Base-by-base conservation (phyloP, 2,888 invertebrate genomes). In the Tachystola acroxantha region DNA sequence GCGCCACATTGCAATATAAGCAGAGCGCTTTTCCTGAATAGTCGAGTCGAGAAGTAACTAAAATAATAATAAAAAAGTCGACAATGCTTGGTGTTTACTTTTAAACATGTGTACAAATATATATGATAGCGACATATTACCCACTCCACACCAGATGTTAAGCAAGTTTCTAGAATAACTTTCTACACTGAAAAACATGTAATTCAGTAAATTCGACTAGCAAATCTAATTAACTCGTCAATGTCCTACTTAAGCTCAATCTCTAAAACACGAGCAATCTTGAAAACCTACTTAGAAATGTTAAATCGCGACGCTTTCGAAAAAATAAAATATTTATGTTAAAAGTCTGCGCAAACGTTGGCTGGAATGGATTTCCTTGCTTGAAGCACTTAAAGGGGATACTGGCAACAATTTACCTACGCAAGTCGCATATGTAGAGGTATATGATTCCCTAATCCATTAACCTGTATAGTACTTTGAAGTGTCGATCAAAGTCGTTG, bases 401-500 rank as follows among this genome's bases (percentile, higher is more conserved):
- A 24, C n/a, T 9, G 4, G 24, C n/a, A 24, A 24, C 16, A n/a
- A 24, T 24, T 20, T 20, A 20, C 20, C 7, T n/a, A n/a, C n/a
- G n/a, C n/a, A 20, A n/a, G 12, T 11, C 14, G 10, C 13, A 26
- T 10, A 26, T 26, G 34, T 16, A 10, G 3, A 28, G 34, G 32
- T 37, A 37, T 24, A 31, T 40, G 31, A 32, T 40, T 40, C 40
- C 40, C 27, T 34, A 32, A 36, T 41, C 37, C 40, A 41, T 41
- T 41, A 41, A 37, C 40, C 40, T 37, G 37, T 34, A 25, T 13
- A 31, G 34, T 28, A 68, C 71, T 78, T 76, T 69, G 64, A 75
- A 80, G 76, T 71, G 71, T 66, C 70, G 71, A 74, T 79, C 74
- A 73, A 79, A 78, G 75, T 77, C 70, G 68, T 64, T 62, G 67